Evolutionary conservation across 2,113 vertebrate species (phyloP).

Genomic region (Anser brachyrhynchus): DNA sequence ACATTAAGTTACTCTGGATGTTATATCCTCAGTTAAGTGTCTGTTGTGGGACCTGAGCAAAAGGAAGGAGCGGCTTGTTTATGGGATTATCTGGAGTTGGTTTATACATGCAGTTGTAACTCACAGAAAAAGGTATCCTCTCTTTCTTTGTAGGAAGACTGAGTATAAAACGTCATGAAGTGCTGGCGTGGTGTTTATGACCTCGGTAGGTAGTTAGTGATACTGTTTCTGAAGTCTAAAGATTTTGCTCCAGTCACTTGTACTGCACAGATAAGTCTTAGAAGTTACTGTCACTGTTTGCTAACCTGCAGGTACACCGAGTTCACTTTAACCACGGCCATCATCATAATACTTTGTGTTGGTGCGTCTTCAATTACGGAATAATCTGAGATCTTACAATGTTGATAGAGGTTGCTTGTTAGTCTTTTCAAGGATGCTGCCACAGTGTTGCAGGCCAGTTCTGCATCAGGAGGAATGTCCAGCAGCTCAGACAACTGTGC

Average conservation of each 20-base stretch:
- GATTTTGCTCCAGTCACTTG: neutral
- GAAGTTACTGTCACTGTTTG: neutral
- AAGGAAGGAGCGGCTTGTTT: neutral
- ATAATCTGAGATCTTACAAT: neutral
- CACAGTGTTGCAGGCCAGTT: neutral
- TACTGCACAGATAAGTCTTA: neutral
- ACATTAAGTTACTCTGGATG: neutral
- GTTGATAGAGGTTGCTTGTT: neutral
- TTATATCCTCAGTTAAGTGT: conserved; percentile 19
- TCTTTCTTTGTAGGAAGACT: neutral
- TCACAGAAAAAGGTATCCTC: neutral
- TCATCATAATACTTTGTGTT: neutral
- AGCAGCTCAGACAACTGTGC: neutral
- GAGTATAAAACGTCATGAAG: neutral
- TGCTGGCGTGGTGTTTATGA: neutral
- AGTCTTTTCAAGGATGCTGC: neutral
- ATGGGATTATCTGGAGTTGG: neutral
- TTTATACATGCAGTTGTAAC: neutral
- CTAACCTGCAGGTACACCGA: neutral
- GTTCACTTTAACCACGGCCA: accelerated
- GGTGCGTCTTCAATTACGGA: neutral
- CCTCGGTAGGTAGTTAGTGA: neutral
- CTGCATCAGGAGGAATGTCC: neutral
- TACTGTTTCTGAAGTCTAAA: neutral
- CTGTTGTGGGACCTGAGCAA: conserved; percentile 17